Evolutionary conservation across 2,888 invertebrate species (phyloP).

Genomic region (Entomobrya multifasciata): DNA sequence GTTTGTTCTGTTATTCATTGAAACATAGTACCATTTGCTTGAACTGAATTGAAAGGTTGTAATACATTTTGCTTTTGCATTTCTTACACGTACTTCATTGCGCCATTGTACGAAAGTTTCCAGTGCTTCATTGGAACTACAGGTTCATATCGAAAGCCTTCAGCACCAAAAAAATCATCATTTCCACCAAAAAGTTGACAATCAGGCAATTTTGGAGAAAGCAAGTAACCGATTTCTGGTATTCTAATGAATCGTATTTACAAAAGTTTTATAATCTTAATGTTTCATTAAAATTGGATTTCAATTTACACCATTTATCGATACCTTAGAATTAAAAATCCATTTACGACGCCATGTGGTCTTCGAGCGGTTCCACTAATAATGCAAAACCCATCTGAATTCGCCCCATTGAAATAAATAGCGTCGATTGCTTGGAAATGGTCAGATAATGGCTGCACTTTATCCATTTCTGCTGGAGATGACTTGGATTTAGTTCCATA

Average conservation of each 20-base stretch:
- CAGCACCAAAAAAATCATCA: constrained; percentile 85
- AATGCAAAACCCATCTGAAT: constrained; percentile 83
- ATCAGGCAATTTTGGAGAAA: constrained; percentile 87
- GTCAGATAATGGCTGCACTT: constrained; percentile 83
- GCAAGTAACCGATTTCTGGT: constrained; percentile 87
- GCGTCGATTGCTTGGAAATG: constrained; percentile 86
- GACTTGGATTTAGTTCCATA: constrained; percentile 80
- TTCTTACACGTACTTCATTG: constrained; percentile 83
- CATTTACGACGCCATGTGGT: constrained; percentile 84
- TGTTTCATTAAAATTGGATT: no score
- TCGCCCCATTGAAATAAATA: constrained; percentile 85
- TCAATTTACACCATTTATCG: no score
- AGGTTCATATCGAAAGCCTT: constrained; percentile 86
- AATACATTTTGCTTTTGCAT: not conserved
- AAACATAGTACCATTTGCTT: no score
- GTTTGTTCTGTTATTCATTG: no score
- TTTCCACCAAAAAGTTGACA: constrained; percentile 85
- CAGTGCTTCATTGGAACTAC: constrained; percentile 89
- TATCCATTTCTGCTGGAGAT: constrained; percentile 83
- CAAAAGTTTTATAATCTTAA: no score
- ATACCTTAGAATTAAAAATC: constrained; percentile 84
- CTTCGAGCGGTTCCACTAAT: constrained; percentile 85
- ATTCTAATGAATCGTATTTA: constrained; percentile 82
- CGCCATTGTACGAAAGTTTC: constrained; percentile 87
- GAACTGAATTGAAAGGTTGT: no score